Conservation (phyloP, 2,113 vertebrate genomes). For the Athene cunicularia region DNA sequence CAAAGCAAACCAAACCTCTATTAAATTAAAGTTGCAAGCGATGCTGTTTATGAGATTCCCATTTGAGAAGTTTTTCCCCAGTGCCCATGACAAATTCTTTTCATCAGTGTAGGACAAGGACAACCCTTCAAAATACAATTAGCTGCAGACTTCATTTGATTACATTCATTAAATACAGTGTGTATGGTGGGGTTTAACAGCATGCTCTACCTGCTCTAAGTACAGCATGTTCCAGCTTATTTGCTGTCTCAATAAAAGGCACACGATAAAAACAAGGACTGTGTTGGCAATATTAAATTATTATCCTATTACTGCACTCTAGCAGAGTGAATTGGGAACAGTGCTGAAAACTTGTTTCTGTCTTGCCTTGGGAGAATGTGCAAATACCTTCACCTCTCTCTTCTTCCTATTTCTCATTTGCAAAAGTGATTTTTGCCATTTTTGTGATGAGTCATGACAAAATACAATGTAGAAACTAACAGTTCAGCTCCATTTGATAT, state of each 20-base stretch:
- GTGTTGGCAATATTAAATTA: constrained; percentile 49
- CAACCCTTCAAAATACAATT: constrained; percentile 65
- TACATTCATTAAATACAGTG: constrained; percentile 51
- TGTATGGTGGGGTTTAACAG: constrained; percentile 35
- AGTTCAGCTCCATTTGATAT: neutral
- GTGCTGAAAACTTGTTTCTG: neutral
- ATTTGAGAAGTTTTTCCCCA: constrained; percentile 42
- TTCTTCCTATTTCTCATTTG: neutral
- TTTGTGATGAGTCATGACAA: neutral
- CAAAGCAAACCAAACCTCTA: constrained; percentile 48
- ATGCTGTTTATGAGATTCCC: constrained; percentile 58
- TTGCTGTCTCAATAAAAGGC: constrained; percentile 59
- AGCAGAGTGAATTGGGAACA: neutral
- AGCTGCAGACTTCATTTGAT: constrained; percentile 58
- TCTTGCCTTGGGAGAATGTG: neutral
- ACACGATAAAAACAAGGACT: constrained; percentile 18
- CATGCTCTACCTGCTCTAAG: constrained; percentile 52
- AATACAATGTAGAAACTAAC: neutral
- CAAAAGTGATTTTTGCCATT: neutral
- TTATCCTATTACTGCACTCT: neutral
- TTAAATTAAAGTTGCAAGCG: constrained; percentile 58
- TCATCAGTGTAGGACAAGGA: constrained; percentile 58
- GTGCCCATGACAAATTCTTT: constrained; percentile 55
- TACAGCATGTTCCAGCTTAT: constrained; percentile 44
- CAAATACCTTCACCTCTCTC: neutral